Evolutionary conservation across 2,797 vertebrate genomes (phyloP), one percentile per base, ranked within the genome.

Genomic region (Myotis vivesi): DNA sequence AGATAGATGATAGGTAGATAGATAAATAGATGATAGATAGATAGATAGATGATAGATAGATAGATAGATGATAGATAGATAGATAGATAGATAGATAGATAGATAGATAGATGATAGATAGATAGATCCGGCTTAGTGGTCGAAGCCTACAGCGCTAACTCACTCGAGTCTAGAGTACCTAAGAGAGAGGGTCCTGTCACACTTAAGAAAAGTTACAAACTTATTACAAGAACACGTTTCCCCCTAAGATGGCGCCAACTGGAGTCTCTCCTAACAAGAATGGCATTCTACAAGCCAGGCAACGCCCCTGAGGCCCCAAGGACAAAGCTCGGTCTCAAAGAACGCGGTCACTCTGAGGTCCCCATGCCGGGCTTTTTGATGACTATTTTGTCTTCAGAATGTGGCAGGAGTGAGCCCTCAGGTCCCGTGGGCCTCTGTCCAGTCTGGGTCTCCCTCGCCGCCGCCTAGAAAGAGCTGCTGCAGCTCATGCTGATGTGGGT

Each of bases 311-410:
- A 2, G 25, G n/a, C 5, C n/a, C 51, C 71, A 30, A 17, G 59
- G 68, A 66, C 20, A 64, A 69, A 33, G 10, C 55, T 28, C 36
- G 12, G 16, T 46, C 92, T 75, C 51, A 2, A 13, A 86, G 38
- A 28, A 83, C 36, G 2, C 0, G 3, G 20, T 69, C 36, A 13
- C 3, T 0, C 0, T 1, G 1, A 17, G 41, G 11, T 2, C 17
- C 25, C 33, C 2, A 25, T 38, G 7, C 6, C 0, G 17, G 68
- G n/a, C 46, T 59, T 72, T 72, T 44, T 20, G 11, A 3, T 8
- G 22, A 49, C 20, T 12, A 0, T 28, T 38, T 44, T 44, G 38
- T 9, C 77, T 75, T 75, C 36, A 0, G 36, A 59, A 4, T 3
- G 30, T 10, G 66, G 28, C 44, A 20, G 15, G 30, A 38, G 3